Evolutionary conservation across 23 tunicate species (phyloP), one percentile per base, ranked within the genome.

Genomic region (Clavelina lepadiformis): DNA sequence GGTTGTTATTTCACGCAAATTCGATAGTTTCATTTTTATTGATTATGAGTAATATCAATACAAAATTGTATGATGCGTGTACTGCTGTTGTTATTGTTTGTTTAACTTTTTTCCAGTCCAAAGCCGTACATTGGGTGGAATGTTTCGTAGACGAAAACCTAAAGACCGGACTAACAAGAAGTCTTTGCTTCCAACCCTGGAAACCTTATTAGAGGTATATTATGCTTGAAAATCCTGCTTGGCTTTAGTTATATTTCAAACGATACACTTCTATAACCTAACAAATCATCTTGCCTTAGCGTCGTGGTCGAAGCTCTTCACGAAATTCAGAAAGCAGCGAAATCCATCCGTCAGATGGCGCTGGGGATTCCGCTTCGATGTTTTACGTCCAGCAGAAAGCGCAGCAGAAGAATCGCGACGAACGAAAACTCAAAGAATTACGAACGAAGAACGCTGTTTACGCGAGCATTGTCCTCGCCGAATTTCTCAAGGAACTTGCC

Each of bases 401-500:
- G 71, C 84, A 68, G 25, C 62, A 62, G 24, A 70, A 38, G 27
- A 37, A 63, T 31, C 35, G 35, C 1, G 78, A 80, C 22, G 72
- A 80, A 33, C 56, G 58, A 61, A 80, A 71, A 71, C 56, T 70
- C 18, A 41, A 58, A 7, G 97, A 89, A 26, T 58, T 82, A 20
- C 73, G 76, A 33, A 80, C 94, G 50, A 94, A 94, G 57, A 94
- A 94, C 61, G 99, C 85, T 21, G 88, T 94, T 37, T 94, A 76
- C 76, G 91, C 99, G 2, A 37, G 82, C 67, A 77, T 94, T 6
- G 77, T 94, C 4, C 68, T 94, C 13, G 46, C 80, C 24, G 99
- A 94, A 55, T 94, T 94, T 58, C 70, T 88, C 61, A 94, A 94
- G 58, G 99, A 94, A 44, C 58, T 94, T 0, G 95, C 99, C 1